Evolutionary conservation across 2,113 vertebrate genomes (phyloP).

Genomic region (Trogon surrucura): DNA sequence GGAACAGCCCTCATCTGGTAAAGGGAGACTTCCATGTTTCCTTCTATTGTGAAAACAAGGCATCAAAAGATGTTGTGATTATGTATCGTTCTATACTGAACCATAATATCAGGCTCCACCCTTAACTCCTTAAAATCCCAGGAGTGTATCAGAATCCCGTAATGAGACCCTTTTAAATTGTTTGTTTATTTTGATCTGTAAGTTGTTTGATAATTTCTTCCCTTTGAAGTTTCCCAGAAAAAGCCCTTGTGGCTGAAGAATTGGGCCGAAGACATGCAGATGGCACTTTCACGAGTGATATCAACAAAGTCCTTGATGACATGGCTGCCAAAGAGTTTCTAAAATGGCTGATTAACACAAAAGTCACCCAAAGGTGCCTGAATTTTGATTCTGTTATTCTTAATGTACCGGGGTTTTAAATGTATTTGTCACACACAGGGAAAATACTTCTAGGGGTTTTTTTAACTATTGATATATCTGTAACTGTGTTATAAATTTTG

Average conservation of each 20-base stretch:
- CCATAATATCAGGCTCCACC: neutral
- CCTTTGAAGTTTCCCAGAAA: slow-evolving; percentile 80
- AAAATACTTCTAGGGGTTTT: neutral
- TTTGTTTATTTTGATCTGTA: neutral
- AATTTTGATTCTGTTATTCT: slow-evolving; percentile 17
- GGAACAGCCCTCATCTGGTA: neutral
- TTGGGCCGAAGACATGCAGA: slow-evolving; percentile 89
- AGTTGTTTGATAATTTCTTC: slow-evolving; percentile 28
- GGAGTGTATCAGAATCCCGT: neutral
- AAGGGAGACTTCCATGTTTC: neutral
- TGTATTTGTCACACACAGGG: slow-evolving; percentile 59
- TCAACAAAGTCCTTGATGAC: slow-evolving; percentile 92
- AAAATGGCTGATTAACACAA: slow-evolving; percentile 93
- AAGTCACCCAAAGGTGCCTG: slow-evolving; percentile 83
- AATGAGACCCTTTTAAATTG: neutral
- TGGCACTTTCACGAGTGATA: slow-evolving; percentile 95
- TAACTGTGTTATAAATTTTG: neutral
- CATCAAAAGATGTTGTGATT: neutral
- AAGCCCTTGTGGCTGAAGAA: slow-evolving; percentile 69
- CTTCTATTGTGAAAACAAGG: neutral
- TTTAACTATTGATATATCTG: neutral
- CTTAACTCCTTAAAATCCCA: neutral
- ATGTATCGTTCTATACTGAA: rapidly evolving
- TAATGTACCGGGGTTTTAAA: neutral
- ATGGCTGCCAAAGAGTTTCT: slow-evolving; percentile 94